Conservation (phyloP, 2,888 invertebrate genomes). For the Trichogramma dendrolimi region DNA sequence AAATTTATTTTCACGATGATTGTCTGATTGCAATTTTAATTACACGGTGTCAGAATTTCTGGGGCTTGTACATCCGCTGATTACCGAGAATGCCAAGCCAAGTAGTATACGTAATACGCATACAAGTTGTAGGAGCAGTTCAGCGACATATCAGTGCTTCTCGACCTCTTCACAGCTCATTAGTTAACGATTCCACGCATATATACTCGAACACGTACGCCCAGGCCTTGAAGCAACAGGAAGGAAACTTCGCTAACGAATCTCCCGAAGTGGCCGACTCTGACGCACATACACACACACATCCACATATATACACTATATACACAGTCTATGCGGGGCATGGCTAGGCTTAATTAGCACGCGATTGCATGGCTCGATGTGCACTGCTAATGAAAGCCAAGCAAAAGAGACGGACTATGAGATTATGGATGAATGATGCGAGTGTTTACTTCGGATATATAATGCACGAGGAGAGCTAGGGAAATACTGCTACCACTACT, state of each 20-base stretch:
- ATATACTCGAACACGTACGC: no score
- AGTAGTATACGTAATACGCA: no score
- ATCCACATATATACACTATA: not conserved
- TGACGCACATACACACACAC: not conserved
- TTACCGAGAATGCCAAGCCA: no score
- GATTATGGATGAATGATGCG: slow-evolving; percentile 8
- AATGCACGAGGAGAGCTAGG: not conserved
- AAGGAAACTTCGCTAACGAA: slow-evolving; percentile 26
- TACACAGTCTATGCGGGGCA: not conserved
- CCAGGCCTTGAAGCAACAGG: not conserved
- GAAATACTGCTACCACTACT: not conserved
- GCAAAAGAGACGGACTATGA: slow-evolving; percentile 1
- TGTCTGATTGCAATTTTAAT: no score
- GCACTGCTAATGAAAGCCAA: slow-evolving; percentile 3
- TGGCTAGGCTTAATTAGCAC: slow-evolving; percentile 16
- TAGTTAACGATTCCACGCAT: no score
- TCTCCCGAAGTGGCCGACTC: slow-evolving; percentile 22
- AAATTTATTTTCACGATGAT: no score
- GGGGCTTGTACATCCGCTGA: no score
- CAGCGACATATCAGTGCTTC: no score
- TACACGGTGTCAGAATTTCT: no score
- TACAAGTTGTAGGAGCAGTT: no score
- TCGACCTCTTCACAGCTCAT: no score
- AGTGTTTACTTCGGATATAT: no score
- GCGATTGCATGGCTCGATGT: not conserved